Evolutionary conservation across 92 coral and sea anemone genomes (phyloP), one percentile per base, ranked within the genome.

Genomic region (Palythoa grandis): DNA sequence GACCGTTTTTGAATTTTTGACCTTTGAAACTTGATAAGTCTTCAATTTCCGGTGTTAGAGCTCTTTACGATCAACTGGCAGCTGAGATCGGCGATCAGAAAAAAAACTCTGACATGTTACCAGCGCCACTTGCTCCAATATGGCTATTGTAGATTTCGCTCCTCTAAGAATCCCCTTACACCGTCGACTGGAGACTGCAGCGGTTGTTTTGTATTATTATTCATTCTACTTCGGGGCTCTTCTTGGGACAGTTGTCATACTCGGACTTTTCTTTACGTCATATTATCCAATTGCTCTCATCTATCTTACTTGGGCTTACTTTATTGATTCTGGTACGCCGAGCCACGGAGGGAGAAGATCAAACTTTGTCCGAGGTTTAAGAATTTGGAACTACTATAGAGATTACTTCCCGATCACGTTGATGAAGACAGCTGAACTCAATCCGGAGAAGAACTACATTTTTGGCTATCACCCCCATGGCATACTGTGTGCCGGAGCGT

Each of bases 391-490:
- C 15, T 86, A 86, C 17, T 84, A 63, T 53, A 85, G 95, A 19
- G 99, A 97, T 86, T 97, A 97, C 61, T 97, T 93, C 77, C 99
- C 99, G 2, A 93, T 97, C 80, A 82, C 86, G 87, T 85, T 97
- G 79, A 88, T 93, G 73, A 97, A 97, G 92, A 97, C 99, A 4
- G 78, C 91, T 13, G 99, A 97, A 13, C 91, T 97, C 37, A 95
- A 97, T 72, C 98, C 99, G 22, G 70, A 82, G 57, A 92, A 75
- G 87, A 94, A 97, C 82, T 97, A 95, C 60, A 86, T 97, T 52
- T 95, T 97, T 91, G 98, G 98, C 4, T 97, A 97, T 82, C 99
- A 97, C 86, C 99, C 99, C 6, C 99, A 97, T 63, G 99, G 99
- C 10, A 68, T 95, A 5, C 87, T 97, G n/a, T 94, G 99, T 86